phyloP scores from a whole-genome alignment of 2,797 vertebrate species.

The Cryptoprocta ferox region DNA sequence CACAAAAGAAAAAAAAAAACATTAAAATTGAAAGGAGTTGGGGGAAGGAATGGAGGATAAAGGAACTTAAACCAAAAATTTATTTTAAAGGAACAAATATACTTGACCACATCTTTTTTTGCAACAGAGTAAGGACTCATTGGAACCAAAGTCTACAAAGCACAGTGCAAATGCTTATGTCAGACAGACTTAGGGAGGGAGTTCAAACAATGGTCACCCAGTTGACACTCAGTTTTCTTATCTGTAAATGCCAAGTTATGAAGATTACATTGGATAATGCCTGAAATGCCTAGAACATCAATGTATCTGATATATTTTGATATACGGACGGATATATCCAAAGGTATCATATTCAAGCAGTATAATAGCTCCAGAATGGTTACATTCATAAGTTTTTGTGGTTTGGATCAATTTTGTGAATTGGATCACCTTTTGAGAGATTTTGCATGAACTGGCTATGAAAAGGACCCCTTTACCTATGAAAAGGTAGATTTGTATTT shows the following conservation, averaged over 20 bases:
- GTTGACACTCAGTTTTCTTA: not conserved
- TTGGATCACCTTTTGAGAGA: constrained; percentile 29
- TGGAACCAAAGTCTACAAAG: not conserved
- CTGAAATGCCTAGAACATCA: not conserved
- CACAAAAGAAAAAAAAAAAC: constrained; percentile 2
- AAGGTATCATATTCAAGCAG: not conserved
- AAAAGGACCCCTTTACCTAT: not conserved
- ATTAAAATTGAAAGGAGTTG: constrained; percentile 52
- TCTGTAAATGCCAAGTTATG: not conserved
- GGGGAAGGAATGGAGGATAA: constrained; percentile 22
- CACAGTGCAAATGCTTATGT: not conserved
- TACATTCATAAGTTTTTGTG: not conserved
- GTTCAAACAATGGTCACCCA: not conserved
- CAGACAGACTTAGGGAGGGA: not conserved
- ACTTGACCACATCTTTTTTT: constrained; percentile 41
- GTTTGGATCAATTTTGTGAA: constrained; percentile 12
- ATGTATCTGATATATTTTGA: not conserved
- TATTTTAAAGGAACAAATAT: constrained; percentile 1
- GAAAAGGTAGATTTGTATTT: constrained; percentile 42
- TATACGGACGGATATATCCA: not conserved
- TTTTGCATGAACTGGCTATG: not conserved
- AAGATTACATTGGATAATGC: not conserved
- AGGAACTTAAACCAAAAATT: constrained; percentile 36
- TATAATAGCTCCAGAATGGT: not conserved
- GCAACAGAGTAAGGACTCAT: constrained; percentile 20